Base-by-base conservation (phyloP, 2,797 vertebrate species). In the Sternarchorhynchus goeldii region DNA sequence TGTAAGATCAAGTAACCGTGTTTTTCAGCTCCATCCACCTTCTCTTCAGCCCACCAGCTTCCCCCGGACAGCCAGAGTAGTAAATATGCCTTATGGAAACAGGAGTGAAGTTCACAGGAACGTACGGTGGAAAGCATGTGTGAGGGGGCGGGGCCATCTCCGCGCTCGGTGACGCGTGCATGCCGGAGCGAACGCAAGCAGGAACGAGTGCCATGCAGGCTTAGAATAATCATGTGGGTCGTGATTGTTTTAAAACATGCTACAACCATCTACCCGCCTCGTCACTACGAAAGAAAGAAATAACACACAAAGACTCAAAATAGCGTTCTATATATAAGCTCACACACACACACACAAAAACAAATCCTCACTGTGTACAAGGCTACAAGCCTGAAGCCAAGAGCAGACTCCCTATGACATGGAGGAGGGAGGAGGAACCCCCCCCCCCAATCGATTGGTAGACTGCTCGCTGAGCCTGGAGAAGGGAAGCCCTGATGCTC, bases 221-320 rank as follows among this genome's bases (percentile, higher is more conserved):
- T 80, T 59, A 86, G 67, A 91, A 89, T 81, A 86, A 86, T 85
- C 88, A 88, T 88, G 87, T 86, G 87, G 82, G 79, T 82, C 56
- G 86, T 29, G 86, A 85, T 89, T 29, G 88, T 90, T 92, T 93
- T 90, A 91, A 91, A 88, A 88, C 85, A 73, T 64, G 75, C 87
- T 90, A 88, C 87, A 88, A 89, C 90, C 90, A 93, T 92, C 92
- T 89, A 88, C 88, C 88, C 55, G 82, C 86, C 88, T 87, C 79
- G 55, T 73, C 77, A 72, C 73, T 66, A 80, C 75, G 70, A 74
- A 66, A 66, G 41, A 45, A 45, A 45, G 7, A 45, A 45, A 45
- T 39, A 67, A 68, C 73, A 78, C 85, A 83, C 74, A 73, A 36
- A 84, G 85, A 85, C 87, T 92, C 92, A 92, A 93, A 92, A 93